These are phyloP conservation scores for Diplogasteroides magnus DNA, from an alignment of 1,140 invertebrate species.

Conservation along the genomic window DNA sequence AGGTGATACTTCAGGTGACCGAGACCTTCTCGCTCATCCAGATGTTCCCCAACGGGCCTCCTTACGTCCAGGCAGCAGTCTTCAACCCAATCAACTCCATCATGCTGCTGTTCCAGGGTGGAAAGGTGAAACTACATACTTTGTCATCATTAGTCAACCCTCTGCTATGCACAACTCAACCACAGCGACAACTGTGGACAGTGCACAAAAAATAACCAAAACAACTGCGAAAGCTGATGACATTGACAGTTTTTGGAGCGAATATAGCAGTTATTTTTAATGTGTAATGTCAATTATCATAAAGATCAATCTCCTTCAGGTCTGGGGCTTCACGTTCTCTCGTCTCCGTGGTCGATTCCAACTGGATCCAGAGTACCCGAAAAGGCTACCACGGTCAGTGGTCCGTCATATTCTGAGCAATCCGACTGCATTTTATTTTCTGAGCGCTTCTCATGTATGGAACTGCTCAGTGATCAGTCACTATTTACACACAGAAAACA, in stretches of 20 bases:
- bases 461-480: too few relatives aligned
- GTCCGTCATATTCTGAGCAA: not conserved
- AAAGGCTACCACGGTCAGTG: conserved; percentile 9
- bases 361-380: conserved; percentile 27
- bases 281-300: too few relatives aligned
- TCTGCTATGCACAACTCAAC: too few relatives aligned
- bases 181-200: too few relatives aligned
- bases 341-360: conserved; percentile 23
- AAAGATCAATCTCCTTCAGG: conserved; percentile 7
- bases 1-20: too few relatives aligned
- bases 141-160: not conserved
- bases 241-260: too few relatives aligned
- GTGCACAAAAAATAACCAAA: too few relatives aligned
- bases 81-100: conserved; percentile 26
- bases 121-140: conserved; percentile 11
- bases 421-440: not conserved
- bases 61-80: conserved; percentile 19
- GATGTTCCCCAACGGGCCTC: conserved; percentile 25
- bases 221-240: too few relatives aligned
- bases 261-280: too few relatives aligned
- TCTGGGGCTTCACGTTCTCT: conserved; percentile 27
- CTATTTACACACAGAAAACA: too few relatives aligned
- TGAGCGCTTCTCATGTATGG: not conserved
- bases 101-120: conserved; percentile 23
- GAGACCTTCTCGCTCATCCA: conserved; percentile 16